A percentile compares a stretch with the other conserved stretches of the same genome.
These are phyloP conservation scores for Uria lomvia DNA, from an alignment of 2,113 vertebrate species.

Conservation along the genomic window DNA sequence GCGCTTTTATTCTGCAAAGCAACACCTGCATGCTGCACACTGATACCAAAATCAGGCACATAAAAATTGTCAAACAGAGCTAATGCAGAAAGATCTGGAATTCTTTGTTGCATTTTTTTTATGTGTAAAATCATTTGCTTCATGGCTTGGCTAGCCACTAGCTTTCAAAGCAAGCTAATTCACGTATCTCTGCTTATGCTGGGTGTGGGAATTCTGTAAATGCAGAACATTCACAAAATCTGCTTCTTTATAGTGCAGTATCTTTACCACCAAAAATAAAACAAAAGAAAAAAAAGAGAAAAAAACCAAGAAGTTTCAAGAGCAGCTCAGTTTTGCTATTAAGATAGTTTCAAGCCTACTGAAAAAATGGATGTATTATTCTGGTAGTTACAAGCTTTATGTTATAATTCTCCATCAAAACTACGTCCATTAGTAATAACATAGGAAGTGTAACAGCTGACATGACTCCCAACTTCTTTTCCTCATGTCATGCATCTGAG, in stretches of 20 bases:
- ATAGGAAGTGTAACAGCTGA: background rate
- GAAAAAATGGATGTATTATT: background rate
- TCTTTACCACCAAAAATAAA: background rate
- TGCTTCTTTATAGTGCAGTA: background rate
- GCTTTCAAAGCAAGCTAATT: background rate
- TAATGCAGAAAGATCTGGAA: background rate
- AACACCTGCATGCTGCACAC: background rate
- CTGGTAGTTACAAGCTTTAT: background rate
- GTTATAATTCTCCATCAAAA: background rate
- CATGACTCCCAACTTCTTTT: background rate
- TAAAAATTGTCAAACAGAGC: background rate
- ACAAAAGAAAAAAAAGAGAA: background rate
- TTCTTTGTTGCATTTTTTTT: background rate
- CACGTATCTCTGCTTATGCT: background rate
- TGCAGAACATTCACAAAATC: background rate
- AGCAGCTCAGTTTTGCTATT: background rate
- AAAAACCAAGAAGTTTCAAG: background rate
- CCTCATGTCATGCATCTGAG: background rate
- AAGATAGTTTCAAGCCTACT: background rate
- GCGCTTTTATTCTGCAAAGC: slow-evolving; percentile 5
- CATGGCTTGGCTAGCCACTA: background rate
- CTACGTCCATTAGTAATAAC: background rate
- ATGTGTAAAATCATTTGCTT: background rate
- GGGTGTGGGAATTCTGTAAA: background rate
- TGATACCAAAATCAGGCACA: slow-evolving; percentile 36